phyloP scores from a whole-genome alignment of 2,113 vertebrate species.

The Geococcyx californianus region DNA sequence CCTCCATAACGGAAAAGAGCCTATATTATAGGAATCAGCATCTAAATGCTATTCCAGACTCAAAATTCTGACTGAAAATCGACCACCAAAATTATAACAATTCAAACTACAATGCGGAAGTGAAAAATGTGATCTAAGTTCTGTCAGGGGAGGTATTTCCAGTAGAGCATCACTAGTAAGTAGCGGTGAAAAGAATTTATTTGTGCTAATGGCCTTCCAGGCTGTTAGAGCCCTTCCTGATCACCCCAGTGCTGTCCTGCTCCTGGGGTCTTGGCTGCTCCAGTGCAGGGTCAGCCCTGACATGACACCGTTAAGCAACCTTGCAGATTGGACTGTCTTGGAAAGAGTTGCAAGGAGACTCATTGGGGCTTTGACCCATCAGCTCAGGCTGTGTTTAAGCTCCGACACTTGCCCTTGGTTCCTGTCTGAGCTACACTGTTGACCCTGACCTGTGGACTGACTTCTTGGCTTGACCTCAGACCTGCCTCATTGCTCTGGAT shows the following conservation, averaged over 20 bases:
- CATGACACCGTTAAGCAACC: accelerated
- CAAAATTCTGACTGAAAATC: background rate
- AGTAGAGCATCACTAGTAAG: background rate
- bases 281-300: background rate
- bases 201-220: background rate
- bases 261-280: background rate
- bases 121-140: background rate
- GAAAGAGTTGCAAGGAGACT: background rate
- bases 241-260: no score
- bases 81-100: background rate
- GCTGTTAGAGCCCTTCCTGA: background rate
- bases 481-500: background rate
- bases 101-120: background rate
- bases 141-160: background rate
- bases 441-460: slow-evolving; percentile 10
- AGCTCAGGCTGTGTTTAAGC: background rate
- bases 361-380: accelerated
- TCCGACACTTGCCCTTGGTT: background rate
- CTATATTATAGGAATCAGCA: background rate
- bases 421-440: background rate
- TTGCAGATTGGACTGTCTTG: background rate
- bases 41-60: background rate
- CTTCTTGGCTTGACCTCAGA: slow-evolving; percentile 33
- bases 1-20: background rate
- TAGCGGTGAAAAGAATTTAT: background rate